Conservation (phyloP, 1,140 invertebrate species). For the Episyrphus balteatus region DNA sequence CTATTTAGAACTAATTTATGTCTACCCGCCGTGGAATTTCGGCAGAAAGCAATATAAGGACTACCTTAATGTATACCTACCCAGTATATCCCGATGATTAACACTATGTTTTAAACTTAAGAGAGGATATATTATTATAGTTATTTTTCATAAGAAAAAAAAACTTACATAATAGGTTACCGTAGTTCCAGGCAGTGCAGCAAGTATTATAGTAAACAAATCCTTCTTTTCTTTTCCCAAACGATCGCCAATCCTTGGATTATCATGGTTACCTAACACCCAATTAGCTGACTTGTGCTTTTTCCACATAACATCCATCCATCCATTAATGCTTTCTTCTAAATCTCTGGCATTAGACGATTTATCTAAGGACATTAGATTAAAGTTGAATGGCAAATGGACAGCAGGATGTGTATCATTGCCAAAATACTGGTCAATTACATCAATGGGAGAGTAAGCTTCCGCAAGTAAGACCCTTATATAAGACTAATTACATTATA, state of each 20-base stretch:
- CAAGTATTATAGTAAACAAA: slow-evolving; percentile 51
- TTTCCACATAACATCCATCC: slow-evolving; percentile 41
- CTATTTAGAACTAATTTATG: no score
- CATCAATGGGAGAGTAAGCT: slow-evolving; percentile 41
- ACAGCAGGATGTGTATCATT: slow-evolving; percentile 38
- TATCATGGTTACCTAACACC: slow-evolving; percentile 57
- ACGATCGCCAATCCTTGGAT: slow-evolving; percentile 43
- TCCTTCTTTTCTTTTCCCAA: slow-evolving; percentile 49
- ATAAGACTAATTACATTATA: not conserved
- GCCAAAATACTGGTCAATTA: slow-evolving; percentile 45
- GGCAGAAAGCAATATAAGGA: no score
- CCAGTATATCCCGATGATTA: no score
- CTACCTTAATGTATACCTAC: no score
- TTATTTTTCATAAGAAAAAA: no score
- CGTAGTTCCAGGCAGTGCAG: slow-evolving; percentile 58
- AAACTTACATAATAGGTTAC: slow-evolving; percentile 58
- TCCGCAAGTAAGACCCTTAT: slow-evolving; percentile 60
- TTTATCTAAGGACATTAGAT: slow-evolving; percentile 33
- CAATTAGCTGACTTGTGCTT: slow-evolving; percentile 38
- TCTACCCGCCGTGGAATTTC: no score
- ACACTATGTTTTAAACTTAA: no score
- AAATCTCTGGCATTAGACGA: slow-evolving; percentile 36
- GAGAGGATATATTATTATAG: no score
- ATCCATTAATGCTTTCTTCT: slow-evolving; percentile 34
- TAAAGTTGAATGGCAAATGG: slow-evolving; percentile 52